Evolutionary conservation across 2,888 invertebrate genomes (phyloP).

Genomic region (Quadriops clusia): DNA sequence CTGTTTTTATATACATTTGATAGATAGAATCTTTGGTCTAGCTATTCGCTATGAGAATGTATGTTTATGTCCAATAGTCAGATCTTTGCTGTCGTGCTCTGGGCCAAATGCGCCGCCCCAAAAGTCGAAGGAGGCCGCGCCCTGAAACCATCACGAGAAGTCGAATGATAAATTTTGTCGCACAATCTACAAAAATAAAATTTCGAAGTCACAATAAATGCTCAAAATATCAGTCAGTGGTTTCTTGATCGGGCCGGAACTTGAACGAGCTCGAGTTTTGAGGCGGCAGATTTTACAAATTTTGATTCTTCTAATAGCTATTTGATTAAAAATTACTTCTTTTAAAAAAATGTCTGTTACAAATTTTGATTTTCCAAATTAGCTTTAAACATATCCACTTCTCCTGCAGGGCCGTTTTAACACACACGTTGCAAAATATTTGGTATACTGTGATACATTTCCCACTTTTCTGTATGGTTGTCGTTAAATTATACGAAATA

Average conservation of each 20-base stretch:
- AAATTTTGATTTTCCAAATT: slow-evolving; percentile 17
- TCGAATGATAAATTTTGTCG: slow-evolving; percentile 11
- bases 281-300: slow-evolving; percentile 24
- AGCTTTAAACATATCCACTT: too few relatives aligned
- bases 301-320: too few relatives aligned
- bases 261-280: slow-evolving; percentile 21
- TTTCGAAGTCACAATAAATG: slow-evolving; percentile 23
- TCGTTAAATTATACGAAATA: too few relatives aligned
- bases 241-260: neutral
- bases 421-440: slow-evolving; percentile 11
- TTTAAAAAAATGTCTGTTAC: too few relatives aligned
- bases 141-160: too few relatives aligned
- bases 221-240: slow-evolving; percentile 19
- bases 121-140: too few relatives aligned
- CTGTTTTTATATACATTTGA: slow-evolving; percentile 30
- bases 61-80: slow-evolving; percentile 16
- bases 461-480: too few relatives aligned
- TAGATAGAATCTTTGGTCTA: slow-evolving; percentile 39
- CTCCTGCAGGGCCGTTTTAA: too few relatives aligned
- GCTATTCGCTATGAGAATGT: slow-evolving; percentile 22
- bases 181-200: slow-evolving; percentile 29
- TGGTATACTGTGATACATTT: slow-evolving; percentile 27
- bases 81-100: slow-evolving; percentile 18
- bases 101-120: too few relatives aligned
- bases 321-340: too few relatives aligned